Conservation (phyloP, 2,888 invertebrate species). For the Bursaphelenchus okinawaensis region DNA sequence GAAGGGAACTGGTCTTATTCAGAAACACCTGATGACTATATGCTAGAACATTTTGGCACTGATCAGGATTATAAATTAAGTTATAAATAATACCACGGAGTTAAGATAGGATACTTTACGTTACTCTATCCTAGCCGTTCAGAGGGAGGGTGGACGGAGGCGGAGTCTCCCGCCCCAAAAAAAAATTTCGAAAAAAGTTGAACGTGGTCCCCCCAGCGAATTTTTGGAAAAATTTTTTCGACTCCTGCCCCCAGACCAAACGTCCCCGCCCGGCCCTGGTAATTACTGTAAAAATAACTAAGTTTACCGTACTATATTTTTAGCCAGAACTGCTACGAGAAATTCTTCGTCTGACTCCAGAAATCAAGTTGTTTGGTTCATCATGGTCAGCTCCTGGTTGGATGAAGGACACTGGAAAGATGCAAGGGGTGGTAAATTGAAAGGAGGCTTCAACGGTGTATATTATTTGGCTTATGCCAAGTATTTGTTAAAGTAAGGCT, state of each 20-base stretch:
- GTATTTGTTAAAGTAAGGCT: conserved; percentile 63
- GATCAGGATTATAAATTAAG: not conserved
- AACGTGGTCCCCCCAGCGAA: too few species aligned
- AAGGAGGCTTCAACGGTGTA: conserved; percentile 58
- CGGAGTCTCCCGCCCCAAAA: too few species aligned
- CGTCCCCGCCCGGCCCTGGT: too few species aligned
- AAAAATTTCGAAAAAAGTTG: too few species aligned
- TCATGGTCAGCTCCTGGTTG: conserved; percentile 64
- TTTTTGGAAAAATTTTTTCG: not conserved
- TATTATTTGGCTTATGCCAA: conserved; percentile 75
- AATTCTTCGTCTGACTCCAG: conserved; percentile 1
- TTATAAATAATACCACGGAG: not conserved
- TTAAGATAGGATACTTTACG: too few species aligned
- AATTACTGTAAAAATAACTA: not conserved
- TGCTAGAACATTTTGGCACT: conserved; percentile 65
- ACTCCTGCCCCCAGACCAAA: too few species aligned
- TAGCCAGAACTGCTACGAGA: not conserved
- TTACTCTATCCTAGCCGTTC: too few species aligned
- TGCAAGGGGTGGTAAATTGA: conserved; percentile 65
- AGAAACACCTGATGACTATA: conserved; percentile 63
- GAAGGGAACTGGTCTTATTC: conserved; percentile 74
- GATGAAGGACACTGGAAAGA: conserved; percentile 58
- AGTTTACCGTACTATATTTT: not conserved
- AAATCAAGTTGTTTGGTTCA: conserved; percentile 60
- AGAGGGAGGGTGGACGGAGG: too few species aligned